phyloP scores from a whole-genome alignment of 2,797 vertebrate species.

The Arctocebus calabarensis region DNA sequence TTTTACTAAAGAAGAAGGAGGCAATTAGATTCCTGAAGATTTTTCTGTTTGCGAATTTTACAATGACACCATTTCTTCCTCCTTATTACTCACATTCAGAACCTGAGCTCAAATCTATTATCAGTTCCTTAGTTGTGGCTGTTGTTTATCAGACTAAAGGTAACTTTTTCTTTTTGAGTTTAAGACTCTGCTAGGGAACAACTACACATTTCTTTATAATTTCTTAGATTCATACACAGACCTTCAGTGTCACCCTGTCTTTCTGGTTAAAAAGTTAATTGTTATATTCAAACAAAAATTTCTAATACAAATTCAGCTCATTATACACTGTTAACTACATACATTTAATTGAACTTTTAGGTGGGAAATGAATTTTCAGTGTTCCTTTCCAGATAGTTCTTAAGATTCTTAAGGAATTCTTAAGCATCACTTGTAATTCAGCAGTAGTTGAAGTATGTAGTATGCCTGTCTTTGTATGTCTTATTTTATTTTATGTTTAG shows the following conservation, averaged over 20 bases:
- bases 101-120: neutral
- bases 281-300: neutral
- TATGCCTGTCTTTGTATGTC: too few species aligned
- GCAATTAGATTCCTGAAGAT: neutral
- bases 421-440: neutral
- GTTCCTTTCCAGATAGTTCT: neutral
- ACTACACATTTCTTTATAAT: neutral
- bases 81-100: neutral
- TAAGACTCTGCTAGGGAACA: neutral
- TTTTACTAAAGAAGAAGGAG: slow-evolving; percentile 3
- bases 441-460: slow-evolving; percentile 3
- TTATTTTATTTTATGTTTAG: neutral
- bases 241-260: neutral
- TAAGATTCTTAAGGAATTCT: slow-evolving; percentile 40
- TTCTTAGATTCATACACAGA: neutral
- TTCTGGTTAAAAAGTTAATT: neutral
- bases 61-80: neutral
- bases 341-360: slow-evolving; percentile 31
- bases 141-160: neutral
- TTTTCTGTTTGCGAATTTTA: neutral
- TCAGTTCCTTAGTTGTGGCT: neutral
- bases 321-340: neutral
- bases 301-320: neutral
- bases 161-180: neutral
- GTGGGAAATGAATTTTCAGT: neutral